Evolutionary conservation across 2,113 vertebrate genomes (phyloP).

Genomic region (Crotalus horridus): DNA sequence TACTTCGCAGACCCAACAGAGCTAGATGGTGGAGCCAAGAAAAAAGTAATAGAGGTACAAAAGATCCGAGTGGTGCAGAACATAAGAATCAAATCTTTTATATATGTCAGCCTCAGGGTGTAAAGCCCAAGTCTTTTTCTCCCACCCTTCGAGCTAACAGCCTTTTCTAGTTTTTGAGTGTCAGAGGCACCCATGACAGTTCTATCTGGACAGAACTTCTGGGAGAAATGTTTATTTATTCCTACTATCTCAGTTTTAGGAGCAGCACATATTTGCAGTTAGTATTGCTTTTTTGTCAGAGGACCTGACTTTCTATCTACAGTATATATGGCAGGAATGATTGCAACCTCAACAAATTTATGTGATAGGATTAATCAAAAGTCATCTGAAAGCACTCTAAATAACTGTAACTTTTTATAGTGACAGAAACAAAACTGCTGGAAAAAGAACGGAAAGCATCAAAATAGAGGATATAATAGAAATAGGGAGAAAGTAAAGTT

Average conservation of each 20-base stretch:
- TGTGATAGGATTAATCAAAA: background rate
- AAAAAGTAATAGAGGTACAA: background rate
- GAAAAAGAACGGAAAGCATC: background rate
- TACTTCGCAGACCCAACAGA: background rate
- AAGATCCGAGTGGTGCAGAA: background rate
- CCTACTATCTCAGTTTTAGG: background rate
- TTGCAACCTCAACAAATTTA: background rate
- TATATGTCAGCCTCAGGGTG: background rate
- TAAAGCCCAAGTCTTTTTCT: background rate
- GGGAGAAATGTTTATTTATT: background rate
- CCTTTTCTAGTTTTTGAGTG: background rate
- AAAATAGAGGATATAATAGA: background rate
- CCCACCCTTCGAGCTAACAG: background rate
- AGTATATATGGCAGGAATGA: background rate
- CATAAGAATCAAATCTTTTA: background rate
- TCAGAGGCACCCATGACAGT: background rate
- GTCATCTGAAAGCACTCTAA: background rate
- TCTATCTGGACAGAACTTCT: background rate
- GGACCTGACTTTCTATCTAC: background rate
- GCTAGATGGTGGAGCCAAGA: background rate
- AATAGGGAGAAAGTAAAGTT: background rate
- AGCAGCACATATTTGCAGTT: background rate
- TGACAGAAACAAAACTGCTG: background rate
- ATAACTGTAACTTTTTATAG: background rate
- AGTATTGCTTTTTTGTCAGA: background rate